Base-by-base conservation (phyloP, 35 echinoderm and acorn worm genomes). In the Apostichopus japonicus region DNA sequence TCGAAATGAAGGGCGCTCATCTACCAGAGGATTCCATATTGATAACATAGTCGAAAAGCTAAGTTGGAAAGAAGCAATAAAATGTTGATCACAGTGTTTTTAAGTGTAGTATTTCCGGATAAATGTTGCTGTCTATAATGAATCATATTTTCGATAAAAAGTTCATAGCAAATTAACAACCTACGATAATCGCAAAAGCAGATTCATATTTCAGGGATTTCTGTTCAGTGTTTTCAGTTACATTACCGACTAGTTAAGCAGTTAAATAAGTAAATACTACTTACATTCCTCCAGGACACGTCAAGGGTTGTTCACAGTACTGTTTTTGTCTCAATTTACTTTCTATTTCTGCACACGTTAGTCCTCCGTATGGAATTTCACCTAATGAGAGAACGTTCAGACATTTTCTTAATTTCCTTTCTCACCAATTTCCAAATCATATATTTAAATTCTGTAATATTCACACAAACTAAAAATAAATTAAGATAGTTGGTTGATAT, bases 281-380 rank as follows among this genome's bases (percentile, higher is more conserved):
- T 83, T 83, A 83, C 79, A 83, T 52, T 83, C 79, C 79, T 27
- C 79, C 79, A 0, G 79, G 24, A 51, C 79, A 83, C 16, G n/a
- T 83, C 44, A 83, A 53, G 2, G 79, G 79, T 55, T 83, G 79
- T 54, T 83, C 79, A 54, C 33, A 51, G 54, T 83, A 83, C 79
- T 54, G 10, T 83, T 33, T 33, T 33, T 33, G 27, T 33, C 27
- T 33, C 27, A 33, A 2, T 33, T 33, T 33, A 33, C 27, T 44
- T 16, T 83, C 79, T 83, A 83, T 83, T 83, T 83, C 79, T 5
- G 44, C 51, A 53, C 79, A 83, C 2, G 79, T 83, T n/a, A 83
- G 54, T 52, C 79, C 79, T 83, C 79, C 79, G 54, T 52, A 83
- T 17, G 79, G 79, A 52, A 53, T 83, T 83, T 83, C 79, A 9